phyloP scores from a whole-genome alignment of 1,140 invertebrate genomes.

The Berghia stephanieae region DNA sequence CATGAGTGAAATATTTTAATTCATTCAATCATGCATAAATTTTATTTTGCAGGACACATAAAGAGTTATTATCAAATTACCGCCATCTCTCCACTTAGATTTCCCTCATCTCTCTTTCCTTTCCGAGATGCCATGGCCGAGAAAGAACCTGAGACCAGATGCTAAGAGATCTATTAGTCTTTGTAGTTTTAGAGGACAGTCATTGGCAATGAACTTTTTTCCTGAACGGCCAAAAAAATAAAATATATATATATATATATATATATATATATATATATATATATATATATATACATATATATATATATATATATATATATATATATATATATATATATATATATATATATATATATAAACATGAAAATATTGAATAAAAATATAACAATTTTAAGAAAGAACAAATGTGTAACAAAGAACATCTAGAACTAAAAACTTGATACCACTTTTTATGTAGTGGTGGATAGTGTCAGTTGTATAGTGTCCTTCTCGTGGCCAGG shows the following conservation, averaged over 20 bases:
- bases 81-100: no score
- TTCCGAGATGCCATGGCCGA: no score
- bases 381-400: neutral
- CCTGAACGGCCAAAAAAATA: neutral
- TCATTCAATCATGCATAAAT: no score
- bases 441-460: neutral
- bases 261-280: slow-evolving; percentile 13
- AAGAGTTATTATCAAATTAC: no score
- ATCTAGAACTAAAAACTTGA: no score
- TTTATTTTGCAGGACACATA: no score
- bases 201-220: neutral
- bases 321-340: slow-evolving; percentile 19
- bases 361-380: neutral
- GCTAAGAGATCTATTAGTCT: slow-evolving; percentile 6
- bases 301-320: slow-evolving; percentile 21
- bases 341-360: slow-evolving; percentile 15
- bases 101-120: no score
- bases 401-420: no score
- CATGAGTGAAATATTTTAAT: no score
- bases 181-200: neutral
- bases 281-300: slow-evolving; percentile 19
- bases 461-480: neutral
- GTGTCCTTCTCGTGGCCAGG: neutral
- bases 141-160: no score
- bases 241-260: neutral